Evolutionary conservation across 2,888 invertebrate species (phyloP).

Genomic region (Volucella zonaria): DNA sequence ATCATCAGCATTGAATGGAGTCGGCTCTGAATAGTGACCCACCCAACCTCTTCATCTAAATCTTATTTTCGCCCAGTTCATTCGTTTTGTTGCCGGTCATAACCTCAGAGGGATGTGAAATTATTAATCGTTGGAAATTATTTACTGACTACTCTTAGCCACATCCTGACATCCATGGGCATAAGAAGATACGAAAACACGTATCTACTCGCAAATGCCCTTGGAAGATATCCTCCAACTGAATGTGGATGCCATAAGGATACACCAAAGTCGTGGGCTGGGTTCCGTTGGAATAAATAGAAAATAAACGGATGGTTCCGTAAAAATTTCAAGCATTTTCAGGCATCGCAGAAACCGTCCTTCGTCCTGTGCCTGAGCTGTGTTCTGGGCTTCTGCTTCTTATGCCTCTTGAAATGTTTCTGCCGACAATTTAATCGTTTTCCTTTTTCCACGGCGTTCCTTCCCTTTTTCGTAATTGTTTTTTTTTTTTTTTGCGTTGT

Average conservation of each 20-base stretch:
- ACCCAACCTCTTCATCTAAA: no score
- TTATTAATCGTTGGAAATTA: conserved; percentile 53
- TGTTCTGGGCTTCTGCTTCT: no score
- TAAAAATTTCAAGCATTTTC: conserved; percentile 37
- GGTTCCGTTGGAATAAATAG: conserved; percentile 39
- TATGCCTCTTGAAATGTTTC: conserved; percentile 37
- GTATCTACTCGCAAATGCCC: no score
- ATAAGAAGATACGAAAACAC: no score
- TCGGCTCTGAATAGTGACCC: no score
- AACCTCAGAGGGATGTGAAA: conserved; percentile 32
- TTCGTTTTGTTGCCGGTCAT: conserved; percentile 22
- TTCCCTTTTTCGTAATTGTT: background rate
- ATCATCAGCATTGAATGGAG: no score
- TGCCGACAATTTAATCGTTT: conserved; percentile 51
- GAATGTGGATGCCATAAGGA: no score
- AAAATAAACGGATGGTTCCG: conserved; percentile 38
- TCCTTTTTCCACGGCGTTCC: conserved; percentile 10
- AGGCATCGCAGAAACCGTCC: conserved; percentile 43
- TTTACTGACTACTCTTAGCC: conserved; percentile 14
- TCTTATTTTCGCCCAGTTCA: conserved; percentile 7
- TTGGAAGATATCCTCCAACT: no score
- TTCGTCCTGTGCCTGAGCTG: no score
- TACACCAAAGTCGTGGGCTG: conserved; percentile 5
- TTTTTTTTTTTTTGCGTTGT: conserved; percentile 9
- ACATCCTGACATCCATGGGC: background rate